These are phyloP conservation scores for Lepidochrysops patricia DNA, from an alignment of 2,888 invertebrate genomes.

Conservation along the genomic window DNA sequence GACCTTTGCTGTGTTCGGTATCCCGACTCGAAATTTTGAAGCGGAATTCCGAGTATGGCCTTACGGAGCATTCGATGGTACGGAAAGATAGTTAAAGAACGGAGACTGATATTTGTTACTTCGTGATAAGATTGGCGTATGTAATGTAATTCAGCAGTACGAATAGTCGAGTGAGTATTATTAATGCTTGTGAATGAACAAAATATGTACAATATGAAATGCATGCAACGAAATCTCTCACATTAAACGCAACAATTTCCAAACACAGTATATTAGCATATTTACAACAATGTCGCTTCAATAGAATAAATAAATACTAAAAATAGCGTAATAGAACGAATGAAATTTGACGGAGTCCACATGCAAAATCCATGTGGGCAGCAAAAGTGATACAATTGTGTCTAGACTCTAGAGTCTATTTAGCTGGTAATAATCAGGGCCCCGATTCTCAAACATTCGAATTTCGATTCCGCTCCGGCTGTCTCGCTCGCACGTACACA, in stretches of 20 bases:
- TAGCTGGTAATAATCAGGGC: too few relatives aligned
- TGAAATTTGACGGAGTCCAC: too few relatives aligned
- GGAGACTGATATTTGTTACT: slow-evolving; percentile 11
- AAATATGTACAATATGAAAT: neutral
- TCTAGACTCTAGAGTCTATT: too few relatives aligned
- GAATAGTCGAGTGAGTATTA: neutral
- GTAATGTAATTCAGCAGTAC: neutral
- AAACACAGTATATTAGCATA: neutral
- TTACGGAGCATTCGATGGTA: neutral
- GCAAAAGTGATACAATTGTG: too few relatives aligned
- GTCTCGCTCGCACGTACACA: too few relatives aligned
- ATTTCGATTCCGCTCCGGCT: too few relatives aligned
- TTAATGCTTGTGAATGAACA: neutral
- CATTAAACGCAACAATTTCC: neutral
- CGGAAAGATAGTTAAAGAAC: neutral
- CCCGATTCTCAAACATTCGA: too few relatives aligned
- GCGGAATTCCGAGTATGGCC: neutral
- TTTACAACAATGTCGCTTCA: neutral
- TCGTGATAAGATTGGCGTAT: slow-evolving; percentile 1
- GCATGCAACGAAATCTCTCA: neutral
- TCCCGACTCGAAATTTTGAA: neutral
- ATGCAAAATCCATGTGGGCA: too few relatives aligned
- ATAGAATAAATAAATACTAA: too few relatives aligned
- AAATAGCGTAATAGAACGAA: too few relatives aligned
- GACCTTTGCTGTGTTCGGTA: too few relatives aligned